phyloP scores from a whole-genome alignment of 2,113 vertebrate genomes.

The Plotosus lineatus region DNA sequence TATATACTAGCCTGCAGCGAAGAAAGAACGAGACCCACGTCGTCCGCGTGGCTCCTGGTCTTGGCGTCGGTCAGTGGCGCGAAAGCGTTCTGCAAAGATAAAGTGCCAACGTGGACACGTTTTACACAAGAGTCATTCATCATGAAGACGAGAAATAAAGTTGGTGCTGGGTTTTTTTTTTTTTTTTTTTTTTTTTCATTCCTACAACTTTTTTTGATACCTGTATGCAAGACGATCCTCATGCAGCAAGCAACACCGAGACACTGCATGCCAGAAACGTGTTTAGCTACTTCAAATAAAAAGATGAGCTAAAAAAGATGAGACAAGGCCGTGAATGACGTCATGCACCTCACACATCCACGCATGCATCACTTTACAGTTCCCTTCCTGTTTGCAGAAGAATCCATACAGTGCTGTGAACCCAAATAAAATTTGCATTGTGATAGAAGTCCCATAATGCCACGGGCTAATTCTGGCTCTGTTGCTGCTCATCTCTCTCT shows the following conservation, averaged over 20 bases:
- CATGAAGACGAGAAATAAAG: slow-evolving; percentile 35
- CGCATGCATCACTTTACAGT: not conserved
- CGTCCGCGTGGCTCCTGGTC: slow-evolving; percentile 96
- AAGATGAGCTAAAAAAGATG: slow-evolving; percentile 29
- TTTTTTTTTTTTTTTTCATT: slow-evolving; percentile 42
- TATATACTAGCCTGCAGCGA: slow-evolving; percentile 99
- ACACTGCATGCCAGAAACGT: slow-evolving; percentile 65
- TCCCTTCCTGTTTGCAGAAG: not conserved
- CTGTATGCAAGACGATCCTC: slow-evolving; percentile 60
- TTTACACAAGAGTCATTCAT: slow-evolving; percentile 65
- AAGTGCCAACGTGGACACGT: slow-evolving; percentile 78
- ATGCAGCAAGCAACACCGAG: slow-evolving; percentile 70
- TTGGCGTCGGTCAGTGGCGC: slow-evolving; percentile 97
- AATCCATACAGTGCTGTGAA: not conserved
- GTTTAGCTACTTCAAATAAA: slow-evolving; percentile 57
- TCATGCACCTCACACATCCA: not conserved
- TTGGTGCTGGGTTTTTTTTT: too few species aligned
- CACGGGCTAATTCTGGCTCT: not conserved
- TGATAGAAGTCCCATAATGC: not conserved
- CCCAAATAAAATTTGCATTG: not conserved
- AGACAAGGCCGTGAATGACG: not conserved
- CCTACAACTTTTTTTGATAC: slow-evolving; percentile 52
- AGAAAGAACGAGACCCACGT: slow-evolving; percentile 98
- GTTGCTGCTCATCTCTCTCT: not conserved
- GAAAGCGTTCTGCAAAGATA: slow-evolving; percentile 88